phyloP scores from a whole-genome alignment of 2,113 vertebrate genomes.

The Pangasianodon hypophthalmus region DNA sequence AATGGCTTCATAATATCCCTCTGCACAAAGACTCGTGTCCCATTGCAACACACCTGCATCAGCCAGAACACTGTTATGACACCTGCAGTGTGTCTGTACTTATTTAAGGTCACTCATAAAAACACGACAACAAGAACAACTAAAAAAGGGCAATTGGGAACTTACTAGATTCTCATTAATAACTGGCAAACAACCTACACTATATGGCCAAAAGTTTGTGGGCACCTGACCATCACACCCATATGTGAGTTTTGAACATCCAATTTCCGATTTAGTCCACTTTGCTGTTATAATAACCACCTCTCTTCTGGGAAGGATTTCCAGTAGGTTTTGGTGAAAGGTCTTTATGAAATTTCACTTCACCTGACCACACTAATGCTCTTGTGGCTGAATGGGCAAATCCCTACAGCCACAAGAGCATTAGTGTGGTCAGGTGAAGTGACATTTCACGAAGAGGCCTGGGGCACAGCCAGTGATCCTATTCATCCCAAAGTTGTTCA shows the following conservation, averaged over 20 bases:
- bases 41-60: slow-evolving; percentile 91
- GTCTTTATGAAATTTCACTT: too few relatives aligned
- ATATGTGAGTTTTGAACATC: neutral
- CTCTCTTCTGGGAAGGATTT: neutral
- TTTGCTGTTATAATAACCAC: neutral
- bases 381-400: too few relatives aligned
- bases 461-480: neutral
- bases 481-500: neutral
- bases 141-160: neutral
- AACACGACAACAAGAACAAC: neutral
- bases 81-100: neutral
- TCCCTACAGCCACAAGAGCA: neutral
- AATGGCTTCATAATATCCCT: slow-evolving; percentile 84
- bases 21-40: slow-evolving; percentile 92
- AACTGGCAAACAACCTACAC: neutral
- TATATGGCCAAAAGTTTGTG: neutral
- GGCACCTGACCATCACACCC: neutral
- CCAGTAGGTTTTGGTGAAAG: neutral
- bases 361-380: too few relatives aligned
- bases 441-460: neutral
- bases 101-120: neutral
- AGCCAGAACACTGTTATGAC: neutral
- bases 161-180: neutral
- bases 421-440: neutral
- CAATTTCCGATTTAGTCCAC: neutral